These are phyloP conservation scores for Apeltes quadracus DNA, from an alignment of 2,113 vertebrate species.

Conservation along the genomic window DNA sequence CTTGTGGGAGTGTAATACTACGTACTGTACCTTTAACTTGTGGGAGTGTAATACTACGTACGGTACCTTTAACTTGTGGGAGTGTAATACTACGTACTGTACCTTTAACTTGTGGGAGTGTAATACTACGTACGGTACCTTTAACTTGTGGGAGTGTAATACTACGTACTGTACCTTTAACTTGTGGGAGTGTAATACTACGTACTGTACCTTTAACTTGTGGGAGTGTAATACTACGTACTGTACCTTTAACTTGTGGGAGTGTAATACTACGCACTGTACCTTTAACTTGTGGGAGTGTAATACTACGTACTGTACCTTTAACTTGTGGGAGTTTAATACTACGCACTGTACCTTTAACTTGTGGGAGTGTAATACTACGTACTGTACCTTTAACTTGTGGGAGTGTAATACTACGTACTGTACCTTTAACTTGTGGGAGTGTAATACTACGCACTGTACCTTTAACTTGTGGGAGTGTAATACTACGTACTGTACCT, in stretches of 20 bases:
- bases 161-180: too few species aligned
- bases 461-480: neutral
- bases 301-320: neutral
- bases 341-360: neutral
- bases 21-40: too few species aligned
- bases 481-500: too few species aligned
- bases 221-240: neutral
- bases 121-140: conserved; percentile 61
- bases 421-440: neutral
- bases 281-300: too few species aligned
- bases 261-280: too few species aligned
- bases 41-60: neutral
- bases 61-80: too few species aligned
- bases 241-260: neutral
- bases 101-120: neutral
- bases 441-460: neutral
- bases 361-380: too few species aligned
- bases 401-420: neutral
- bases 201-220: neutral
- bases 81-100: neutral
- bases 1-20: neutral
- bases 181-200: too few species aligned
- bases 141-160: conserved; percentile 70
- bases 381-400: too few species aligned
- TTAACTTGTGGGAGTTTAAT: too few species aligned